A percentile compares a stretch with the other conserved stretches of the same genome.
These are phyloP conservation scores for Pyrochroa serraticornis DNA, from an alignment of 2,888 invertebrate genomes.

Conservation along the genomic window DNA sequence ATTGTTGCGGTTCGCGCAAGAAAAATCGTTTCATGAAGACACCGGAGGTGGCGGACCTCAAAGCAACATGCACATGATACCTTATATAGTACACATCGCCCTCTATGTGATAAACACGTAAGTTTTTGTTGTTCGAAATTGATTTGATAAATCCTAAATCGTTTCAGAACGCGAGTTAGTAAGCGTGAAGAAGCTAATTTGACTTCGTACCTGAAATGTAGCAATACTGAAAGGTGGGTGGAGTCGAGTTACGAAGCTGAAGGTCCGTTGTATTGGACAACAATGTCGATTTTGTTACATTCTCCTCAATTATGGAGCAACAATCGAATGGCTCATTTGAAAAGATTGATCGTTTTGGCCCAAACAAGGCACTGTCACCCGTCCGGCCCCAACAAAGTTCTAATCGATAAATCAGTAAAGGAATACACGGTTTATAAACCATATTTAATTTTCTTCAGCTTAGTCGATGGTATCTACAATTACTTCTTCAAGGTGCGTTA, in stretches of 20 bases:
- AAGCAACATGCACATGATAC: constrained; percentile 96
- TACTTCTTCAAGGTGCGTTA: constrained; percentile 81
- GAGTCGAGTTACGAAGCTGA: constrained; percentile 90
- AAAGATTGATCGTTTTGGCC: constrained; percentile 76
- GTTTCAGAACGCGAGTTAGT: constrained; percentile 71
- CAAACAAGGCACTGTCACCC: constrained; percentile 76
- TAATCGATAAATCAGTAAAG: constrained; percentile 61
- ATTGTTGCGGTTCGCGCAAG: constrained; percentile 87
- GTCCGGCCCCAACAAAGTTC: constrained; percentile 65
- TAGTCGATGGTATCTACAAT: constrained; percentile 84
- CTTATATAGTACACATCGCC: constrained; percentile 92
- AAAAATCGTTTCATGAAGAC: constrained; percentile 96
- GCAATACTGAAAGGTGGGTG: constrained; percentile 69
- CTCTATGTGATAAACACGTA: constrained; percentile 91
- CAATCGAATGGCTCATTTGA: constrained; percentile 72
- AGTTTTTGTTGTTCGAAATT: constrained; percentile 54
- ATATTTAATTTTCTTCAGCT: constrained; percentile 82
- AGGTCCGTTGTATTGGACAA: constrained; percentile 87
- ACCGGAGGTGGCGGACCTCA: constrained; percentile 97
- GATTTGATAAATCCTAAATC: constrained; percentile 4
- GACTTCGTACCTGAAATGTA: constrained; percentile 71
- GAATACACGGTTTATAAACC: constrained; percentile 85
- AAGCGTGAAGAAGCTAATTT: constrained; percentile 81
- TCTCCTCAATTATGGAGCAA: constrained; percentile 80
- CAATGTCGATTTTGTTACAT: constrained; percentile 80